A percentile compares a stretch with the other conserved stretches of the same genome.
phyloP scores from a whole-genome alignment of 2,113 vertebrate species.

The Myrmophylax atrothorax region DNA sequence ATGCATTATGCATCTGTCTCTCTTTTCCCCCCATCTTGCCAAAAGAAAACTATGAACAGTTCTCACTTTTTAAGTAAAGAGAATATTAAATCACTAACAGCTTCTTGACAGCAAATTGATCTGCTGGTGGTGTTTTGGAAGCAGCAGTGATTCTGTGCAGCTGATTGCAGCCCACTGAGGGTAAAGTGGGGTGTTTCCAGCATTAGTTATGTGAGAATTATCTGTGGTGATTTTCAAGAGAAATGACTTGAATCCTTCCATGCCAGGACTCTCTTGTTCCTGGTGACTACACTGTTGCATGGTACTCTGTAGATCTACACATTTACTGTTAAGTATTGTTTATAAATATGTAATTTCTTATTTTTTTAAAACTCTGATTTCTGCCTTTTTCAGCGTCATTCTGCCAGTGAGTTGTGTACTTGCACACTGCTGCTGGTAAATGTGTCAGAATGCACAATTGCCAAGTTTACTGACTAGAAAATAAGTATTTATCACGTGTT shows the following conservation, averaged over 20 bases:
- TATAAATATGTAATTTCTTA: not conserved
- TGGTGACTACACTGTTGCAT: not conserved
- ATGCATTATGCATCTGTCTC: not conserved
- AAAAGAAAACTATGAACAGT: not conserved
- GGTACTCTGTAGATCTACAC: not conserved
- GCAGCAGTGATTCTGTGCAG: not conserved
- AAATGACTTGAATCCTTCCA: not conserved
- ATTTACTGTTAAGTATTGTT: not conserved
- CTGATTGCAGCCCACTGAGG: not conserved
- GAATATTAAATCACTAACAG: conserved; percentile 3
- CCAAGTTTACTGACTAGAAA: not conserved
- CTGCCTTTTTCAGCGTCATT: not conserved
- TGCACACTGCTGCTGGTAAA: not conserved
- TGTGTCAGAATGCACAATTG: not conserved
- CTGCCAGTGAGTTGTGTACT: not conserved
- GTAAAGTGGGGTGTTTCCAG: not conserved
- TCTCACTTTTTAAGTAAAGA: not conserved
- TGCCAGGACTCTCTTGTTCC: not conserved
- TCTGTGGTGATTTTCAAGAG: not conserved
- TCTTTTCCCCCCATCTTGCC: not conserved
- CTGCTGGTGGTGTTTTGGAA: conserved; percentile 9
- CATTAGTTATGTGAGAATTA: not conserved
- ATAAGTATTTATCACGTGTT: not conserved
- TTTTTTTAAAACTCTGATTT: not conserved
- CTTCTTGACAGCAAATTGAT: conserved; percentile 9